A percentile compares a stretch with the other conserved stretches of the same genome.
These are phyloP conservation scores for Scolanthus callimorphus DNA, from an alignment of 92 coral and sea anemone species.

Conservation along the genomic window DNA sequence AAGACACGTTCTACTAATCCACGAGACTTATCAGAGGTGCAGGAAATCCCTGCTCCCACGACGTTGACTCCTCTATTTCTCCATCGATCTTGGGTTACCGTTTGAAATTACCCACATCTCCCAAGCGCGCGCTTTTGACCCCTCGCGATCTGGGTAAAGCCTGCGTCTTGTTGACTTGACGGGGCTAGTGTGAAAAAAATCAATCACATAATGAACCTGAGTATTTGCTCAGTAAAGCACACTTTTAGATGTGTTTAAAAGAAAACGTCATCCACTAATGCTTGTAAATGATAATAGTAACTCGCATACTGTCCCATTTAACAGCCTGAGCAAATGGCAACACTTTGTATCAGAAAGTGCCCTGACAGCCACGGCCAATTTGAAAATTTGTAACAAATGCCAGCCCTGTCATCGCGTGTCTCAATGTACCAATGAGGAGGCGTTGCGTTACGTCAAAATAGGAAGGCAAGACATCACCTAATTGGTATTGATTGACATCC, in stretches of 20 bases:
- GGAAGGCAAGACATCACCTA: conserved; percentile 98
- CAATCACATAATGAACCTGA: conserved; percentile 98
- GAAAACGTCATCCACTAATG: conserved; percentile 98
- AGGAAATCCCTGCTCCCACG: conserved; percentile 91
- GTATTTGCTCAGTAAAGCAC: conserved; percentile 98
- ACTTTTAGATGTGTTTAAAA: conserved; percentile 93
- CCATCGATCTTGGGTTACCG: conserved; percentile 67
- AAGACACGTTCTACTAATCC: conserved; percentile 74
- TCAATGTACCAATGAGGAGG: conserved; percentile 95
- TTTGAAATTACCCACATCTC: conserved; percentile 63
- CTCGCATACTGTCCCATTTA: conserved; percentile 98
- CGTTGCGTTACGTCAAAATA: conserved; percentile 93
- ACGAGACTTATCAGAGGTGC: conserved; percentile 82
- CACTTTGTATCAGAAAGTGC: conserved; percentile 99
- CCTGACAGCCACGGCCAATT: conserved; percentile 99
- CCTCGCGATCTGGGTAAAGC: conserved; percentile 4
- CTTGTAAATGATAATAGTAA: conserved; percentile 90
- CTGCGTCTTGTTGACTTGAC: too few relatives aligned
- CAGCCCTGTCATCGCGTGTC: conserved; percentile 99
- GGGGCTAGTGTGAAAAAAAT: conserved; percentile 50
- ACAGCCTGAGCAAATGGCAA: conserved; percentile 99
- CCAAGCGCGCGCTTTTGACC: conserved; percentile 21
- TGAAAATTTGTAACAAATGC: conserved; percentile 99
- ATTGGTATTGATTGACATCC: conserved; percentile 99
- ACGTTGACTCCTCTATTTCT: conserved; percentile 76